Percentiles rank a stretch among this genome's conserved stretches.
Conservation (phyloP, 2,888 invertebrate genomes). For the Caenorhabditis parvicauda region DNA sequence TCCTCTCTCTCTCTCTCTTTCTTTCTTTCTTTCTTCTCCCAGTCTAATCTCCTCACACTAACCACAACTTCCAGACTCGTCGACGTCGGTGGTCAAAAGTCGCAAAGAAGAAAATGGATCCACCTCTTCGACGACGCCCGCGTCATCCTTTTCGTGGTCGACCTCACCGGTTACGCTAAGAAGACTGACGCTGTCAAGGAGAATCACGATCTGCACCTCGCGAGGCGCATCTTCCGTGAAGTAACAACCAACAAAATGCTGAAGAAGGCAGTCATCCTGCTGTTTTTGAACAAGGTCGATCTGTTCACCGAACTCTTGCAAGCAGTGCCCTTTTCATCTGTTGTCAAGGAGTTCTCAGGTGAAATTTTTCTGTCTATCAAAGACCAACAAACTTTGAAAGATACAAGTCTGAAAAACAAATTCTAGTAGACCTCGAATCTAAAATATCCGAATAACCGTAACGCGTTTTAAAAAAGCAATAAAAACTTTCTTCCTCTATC, state of each 20-base stretch:
- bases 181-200: slow-evolving; percentile 11
- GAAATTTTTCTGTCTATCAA: slow-evolving; percentile 16
- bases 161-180: slow-evolving; percentile 26
- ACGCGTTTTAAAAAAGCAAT: no score
- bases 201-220: slow-evolving; percentile 18
- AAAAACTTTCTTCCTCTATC: no score
- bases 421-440: no score
- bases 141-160: slow-evolving; percentile 23
- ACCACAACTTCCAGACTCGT: slow-evolving; percentile 15
- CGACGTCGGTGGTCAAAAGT: slow-evolving; percentile 38
- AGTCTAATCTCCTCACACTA: background rate
- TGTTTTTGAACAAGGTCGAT: slow-evolving; percentile 30
- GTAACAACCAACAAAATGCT: slow-evolving; percentile 4
- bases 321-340: no score
- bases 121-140: slow-evolving; percentile 33
- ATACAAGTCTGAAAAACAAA: no score
- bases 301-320: slow-evolving; percentile 18
- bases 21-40: no score
- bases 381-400: no score
- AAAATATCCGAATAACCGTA: no score
- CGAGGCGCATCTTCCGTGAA: slow-evolving; percentile 23
- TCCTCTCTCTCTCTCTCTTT: no score
- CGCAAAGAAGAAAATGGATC: slow-evolving; percentile 34
- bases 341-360: background rate
- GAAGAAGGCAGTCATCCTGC: slow-evolving; percentile 16